phyloP scores from a whole-genome alignment of 2,113 vertebrate genomes.

The Siphamia tubifer region DNA sequence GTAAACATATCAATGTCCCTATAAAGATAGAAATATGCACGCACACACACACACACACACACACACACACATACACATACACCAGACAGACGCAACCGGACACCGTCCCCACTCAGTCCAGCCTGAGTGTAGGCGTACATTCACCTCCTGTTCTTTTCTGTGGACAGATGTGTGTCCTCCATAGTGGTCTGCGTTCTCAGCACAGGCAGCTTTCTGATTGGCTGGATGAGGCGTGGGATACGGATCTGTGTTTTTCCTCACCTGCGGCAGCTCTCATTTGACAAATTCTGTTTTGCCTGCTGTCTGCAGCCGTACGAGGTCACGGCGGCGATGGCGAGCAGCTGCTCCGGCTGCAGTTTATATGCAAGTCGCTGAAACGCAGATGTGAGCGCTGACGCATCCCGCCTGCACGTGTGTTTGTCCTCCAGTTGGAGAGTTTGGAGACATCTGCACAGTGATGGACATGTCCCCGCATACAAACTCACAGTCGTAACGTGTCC shows the following conservation, averaged over 20 bases:
- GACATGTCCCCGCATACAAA: neutral
- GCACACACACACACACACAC: neutral
- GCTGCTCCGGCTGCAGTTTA: slow-evolving; percentile 26
- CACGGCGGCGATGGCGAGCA: slow-evolving; percentile 33
- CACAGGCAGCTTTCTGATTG: slow-evolving; percentile 53
- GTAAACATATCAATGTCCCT: no score
- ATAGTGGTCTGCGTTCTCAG: slow-evolving; percentile 49
- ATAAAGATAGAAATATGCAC: no score
- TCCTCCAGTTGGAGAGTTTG: neutral
- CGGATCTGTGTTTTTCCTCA: slow-evolving; percentile 70
- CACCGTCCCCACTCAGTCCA: slow-evolving; percentile 45
- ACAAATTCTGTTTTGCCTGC: slow-evolving; percentile 72
- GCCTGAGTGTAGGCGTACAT: slow-evolving; percentile 32
- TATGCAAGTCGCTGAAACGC: neutral
- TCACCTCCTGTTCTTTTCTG: neutral
- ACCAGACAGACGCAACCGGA: slow-evolving; percentile 57
- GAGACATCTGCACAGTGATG: slow-evolving; percentile 8
- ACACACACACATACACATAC: neutral
- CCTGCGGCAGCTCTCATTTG: slow-evolving; percentile 61
- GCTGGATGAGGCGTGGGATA: slow-evolving; percentile 49
- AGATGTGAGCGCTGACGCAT: no score
- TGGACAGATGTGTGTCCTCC: slow-evolving; percentile 9
- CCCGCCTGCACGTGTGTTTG: neutral
- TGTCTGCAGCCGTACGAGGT: slow-evolving; percentile 37
- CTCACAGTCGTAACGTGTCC: neutral